Evolutionary conservation across 2,888 invertebrate species (phyloP).

Genomic region (Apamea anceps): DNA sequence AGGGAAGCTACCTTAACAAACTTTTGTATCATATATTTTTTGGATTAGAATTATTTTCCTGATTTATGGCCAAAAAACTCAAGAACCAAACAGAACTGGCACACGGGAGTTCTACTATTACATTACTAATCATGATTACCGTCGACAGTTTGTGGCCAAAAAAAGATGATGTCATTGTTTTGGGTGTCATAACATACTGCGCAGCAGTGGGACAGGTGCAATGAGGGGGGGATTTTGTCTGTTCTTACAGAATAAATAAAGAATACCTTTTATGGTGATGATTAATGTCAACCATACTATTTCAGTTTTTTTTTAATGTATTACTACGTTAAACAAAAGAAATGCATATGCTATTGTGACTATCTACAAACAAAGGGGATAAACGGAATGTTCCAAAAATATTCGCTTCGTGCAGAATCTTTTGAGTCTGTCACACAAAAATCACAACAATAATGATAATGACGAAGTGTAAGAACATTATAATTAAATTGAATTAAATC

Average conservation of each 20-base stretch:
- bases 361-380: background rate
- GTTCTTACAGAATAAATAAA: background rate
- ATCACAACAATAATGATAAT: background rate
- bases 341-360: background rate
- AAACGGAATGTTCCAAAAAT: background rate
- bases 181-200: background rate
- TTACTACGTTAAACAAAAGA: constrained; percentile 1
- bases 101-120: background rate
- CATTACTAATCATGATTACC: background rate
- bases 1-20: background rate
- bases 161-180: background rate
- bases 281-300: background rate
- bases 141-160: background rate
- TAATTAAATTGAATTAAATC: background rate
- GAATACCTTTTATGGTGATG: background rate
- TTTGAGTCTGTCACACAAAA: constrained; percentile 1
- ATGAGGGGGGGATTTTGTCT: background rate
- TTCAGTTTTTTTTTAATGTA: background rate
- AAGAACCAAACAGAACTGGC: background rate
- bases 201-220: background rate
- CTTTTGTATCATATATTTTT: background rate
- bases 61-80: background rate
- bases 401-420: background rate
- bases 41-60: background rate
- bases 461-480: background rate